phyloP scores from a whole-genome alignment of 2,113 vertebrate species.

The Nasalis larvatus region DNA sequence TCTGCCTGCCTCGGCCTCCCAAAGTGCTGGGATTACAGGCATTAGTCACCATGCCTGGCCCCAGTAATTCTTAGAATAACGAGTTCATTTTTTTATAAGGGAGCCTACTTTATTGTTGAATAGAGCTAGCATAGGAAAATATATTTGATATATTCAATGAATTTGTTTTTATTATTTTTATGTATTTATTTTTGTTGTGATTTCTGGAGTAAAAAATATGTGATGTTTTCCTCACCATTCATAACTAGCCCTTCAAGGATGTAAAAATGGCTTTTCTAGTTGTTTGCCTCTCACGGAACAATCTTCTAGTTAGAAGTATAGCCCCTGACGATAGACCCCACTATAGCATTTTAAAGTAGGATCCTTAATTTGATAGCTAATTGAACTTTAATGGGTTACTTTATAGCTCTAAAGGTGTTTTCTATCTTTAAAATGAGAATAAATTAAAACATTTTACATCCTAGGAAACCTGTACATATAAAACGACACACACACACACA shows the following conservation, averaged over 20 bases:
- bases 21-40: too few species aligned
- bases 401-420: neutral
- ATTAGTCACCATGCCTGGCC: too few species aligned
- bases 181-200: neutral
- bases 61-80: neutral
- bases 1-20: rapidly evolving
- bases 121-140: neutral
- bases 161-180: neutral
- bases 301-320: rapidly evolving
- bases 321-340: neutral
- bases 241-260: neutral
- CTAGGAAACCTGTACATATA: neutral
- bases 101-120: neutral
- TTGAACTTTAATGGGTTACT: neutral
- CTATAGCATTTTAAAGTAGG: neutral
- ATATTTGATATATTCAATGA: neutral
- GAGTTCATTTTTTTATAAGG: neutral
- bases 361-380: neutral
- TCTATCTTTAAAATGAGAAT: neutral
- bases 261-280: rapidly evolving
- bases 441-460: neutral
- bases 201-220: neutral
- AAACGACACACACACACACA: neutral
- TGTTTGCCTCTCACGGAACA: neutral
- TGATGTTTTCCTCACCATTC: neutral